Conservation (phyloP, 2,797 vertebrate species). For the Chromis chromis region DNA sequence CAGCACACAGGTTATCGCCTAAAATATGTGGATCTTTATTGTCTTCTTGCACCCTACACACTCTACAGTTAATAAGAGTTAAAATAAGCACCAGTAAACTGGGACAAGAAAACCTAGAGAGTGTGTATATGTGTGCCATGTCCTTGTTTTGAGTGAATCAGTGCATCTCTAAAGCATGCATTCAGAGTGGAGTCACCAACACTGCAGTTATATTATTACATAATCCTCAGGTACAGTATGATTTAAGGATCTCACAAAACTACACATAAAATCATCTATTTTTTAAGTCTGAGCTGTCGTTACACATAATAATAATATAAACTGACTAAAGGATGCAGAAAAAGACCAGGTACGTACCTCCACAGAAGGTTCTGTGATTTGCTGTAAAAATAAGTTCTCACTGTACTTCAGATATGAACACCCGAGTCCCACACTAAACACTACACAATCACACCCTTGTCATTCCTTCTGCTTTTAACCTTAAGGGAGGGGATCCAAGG, state of each 20-base stretch:
- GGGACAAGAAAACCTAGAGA: background rate
- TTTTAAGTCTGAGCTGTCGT: background rate
- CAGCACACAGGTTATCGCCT: background rate
- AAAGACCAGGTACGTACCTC: slow-evolving; percentile 56
- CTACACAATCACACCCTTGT: slow-evolving; percentile 58
- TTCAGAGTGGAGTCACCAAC: background rate
- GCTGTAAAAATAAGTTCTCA: slow-evolving; percentile 14
- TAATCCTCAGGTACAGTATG: background rate
- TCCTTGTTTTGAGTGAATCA: background rate
- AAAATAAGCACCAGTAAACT: background rate
- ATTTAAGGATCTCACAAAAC: background rate
- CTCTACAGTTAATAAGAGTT: background rate
- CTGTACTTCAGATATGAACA: slow-evolving; percentile 15
- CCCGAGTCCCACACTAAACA: slow-evolving; percentile 46
- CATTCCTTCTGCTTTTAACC: slow-evolving; percentile 72
- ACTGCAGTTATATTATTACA: background rate
- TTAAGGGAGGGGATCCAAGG: slow-evolving; percentile 72
- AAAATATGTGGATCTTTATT: background rate
- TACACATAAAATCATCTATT: background rate
- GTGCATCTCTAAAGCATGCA: background rate
- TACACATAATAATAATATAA: background rate
- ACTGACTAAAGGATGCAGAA: background rate
- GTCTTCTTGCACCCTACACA: background rate
- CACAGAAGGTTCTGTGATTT: slow-evolving; percentile 6
- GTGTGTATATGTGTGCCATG: background rate